These are phyloP conservation scores for Coptodon rendalli DNA, from an alignment of 2,113 vertebrate species.

Conservation along the genomic window DNA sequence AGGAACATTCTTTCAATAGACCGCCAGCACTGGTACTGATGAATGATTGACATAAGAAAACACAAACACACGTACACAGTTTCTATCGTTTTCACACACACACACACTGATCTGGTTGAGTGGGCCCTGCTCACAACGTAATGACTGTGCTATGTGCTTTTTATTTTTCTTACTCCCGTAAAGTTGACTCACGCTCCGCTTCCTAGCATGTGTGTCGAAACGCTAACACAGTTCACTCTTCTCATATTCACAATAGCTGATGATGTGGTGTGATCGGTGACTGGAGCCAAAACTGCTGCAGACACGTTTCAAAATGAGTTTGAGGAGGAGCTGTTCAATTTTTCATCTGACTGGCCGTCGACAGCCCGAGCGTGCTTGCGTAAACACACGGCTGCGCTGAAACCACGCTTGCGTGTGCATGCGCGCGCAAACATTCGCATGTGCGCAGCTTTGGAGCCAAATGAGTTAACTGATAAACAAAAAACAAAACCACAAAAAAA, in stretches of 20 bases:
- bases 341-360: constrained; percentile 52
- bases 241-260: constrained; percentile 52
- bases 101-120: constrained; percentile 40
- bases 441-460: not conserved
- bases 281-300: constrained; percentile 58
- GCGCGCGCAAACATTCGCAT: not conserved
- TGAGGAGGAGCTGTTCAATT: constrained; percentile 57
- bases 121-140: constrained; percentile 42
- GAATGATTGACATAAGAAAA: constrained; percentile 31
- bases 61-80: not conserved
- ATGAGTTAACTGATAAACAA: not conserved
- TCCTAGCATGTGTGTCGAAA: constrained; percentile 19
- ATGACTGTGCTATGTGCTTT: constrained; percentile 56
- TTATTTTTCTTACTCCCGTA: constrained; percentile 51
- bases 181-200: constrained; percentile 48
- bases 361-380: constrained; percentile 39
- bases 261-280: constrained; percentile 58
- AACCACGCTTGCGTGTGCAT: not conserved
- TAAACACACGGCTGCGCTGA: constrained; percentile 3
- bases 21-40: not conserved
- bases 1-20: constrained; percentile 22
- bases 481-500: not conserved
- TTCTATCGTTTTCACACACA: not conserved
- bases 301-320: constrained; percentile 57
- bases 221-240: constrained; percentile 43